Evolutionary conservation across 53 echinoderm and acorn worm genomes (phyloP).

Genomic region (Echinarachnius parma): DNA sequence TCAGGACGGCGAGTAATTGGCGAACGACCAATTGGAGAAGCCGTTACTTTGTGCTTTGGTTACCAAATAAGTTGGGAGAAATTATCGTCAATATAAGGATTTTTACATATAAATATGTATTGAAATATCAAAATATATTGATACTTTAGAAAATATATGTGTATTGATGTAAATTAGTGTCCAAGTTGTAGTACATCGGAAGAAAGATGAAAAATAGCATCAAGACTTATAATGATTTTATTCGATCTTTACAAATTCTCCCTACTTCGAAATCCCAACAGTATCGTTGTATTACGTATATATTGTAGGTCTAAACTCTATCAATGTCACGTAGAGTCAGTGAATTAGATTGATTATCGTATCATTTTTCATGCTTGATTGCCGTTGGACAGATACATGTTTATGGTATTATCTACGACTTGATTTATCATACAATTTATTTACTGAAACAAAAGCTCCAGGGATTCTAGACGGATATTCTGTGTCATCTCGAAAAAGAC

Average conservation of each 20-base stretch:
- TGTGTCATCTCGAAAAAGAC: too few relatives aligned
- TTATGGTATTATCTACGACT: too few relatives aligned
- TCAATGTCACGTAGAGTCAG: slow-evolving; percentile 40
- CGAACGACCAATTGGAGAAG: slow-evolving; percentile 41
- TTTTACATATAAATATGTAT: not conserved
- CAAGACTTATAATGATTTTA: too few relatives aligned
- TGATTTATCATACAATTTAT: too few relatives aligned
- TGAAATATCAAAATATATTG: not conserved
- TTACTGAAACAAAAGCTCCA: too few relatives aligned
- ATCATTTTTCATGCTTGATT: slow-evolving; percentile 41
- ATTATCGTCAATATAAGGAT: not conserved
- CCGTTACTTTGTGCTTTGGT: slow-evolving; percentile 27
- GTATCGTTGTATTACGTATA: not conserved
- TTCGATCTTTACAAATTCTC: slow-evolving; percentile 3
- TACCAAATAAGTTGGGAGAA: slow-evolving; percentile 21
- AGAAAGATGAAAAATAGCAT: too few relatives aligned
- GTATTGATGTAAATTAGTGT: too few relatives aligned
- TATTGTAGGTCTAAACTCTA: slow-evolving; percentile 12
- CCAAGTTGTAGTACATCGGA: too few relatives aligned
- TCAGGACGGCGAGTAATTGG: slow-evolving; percentile 35
- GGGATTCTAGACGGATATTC: too few relatives aligned
- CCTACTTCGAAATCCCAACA: slow-evolving; percentile 1
- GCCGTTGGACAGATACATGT: slow-evolving; percentile 33
- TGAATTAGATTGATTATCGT: slow-evolving; percentile 45
- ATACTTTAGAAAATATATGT: not conserved